Conservation (phyloP, 2,888 invertebrate species). For the Nemapogon koenigi region DNA sequence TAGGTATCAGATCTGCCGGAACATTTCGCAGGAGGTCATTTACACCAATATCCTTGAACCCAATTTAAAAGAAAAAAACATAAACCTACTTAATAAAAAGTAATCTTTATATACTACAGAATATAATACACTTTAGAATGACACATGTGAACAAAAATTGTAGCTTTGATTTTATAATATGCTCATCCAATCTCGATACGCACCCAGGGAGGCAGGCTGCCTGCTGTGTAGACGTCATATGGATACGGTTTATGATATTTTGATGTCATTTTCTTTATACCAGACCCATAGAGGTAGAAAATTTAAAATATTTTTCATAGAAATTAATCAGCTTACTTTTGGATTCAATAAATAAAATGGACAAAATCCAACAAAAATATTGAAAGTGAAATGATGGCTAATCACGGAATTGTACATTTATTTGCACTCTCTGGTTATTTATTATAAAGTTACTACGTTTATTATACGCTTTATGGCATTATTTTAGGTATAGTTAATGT, state of each 20-base stretch:
- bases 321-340: not conserved
- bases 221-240: constrained; percentile 24
- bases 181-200: constrained; percentile 17
- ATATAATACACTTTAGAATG: not conserved
- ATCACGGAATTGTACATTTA: no score
- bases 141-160: not conserved
- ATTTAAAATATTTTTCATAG: no score
- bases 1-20: constrained; percentile 4
- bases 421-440: no score
- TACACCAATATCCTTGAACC: constrained; percentile 8
- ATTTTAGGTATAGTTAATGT: no score
- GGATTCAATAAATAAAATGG: not conserved
- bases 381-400: no score
- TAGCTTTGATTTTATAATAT: not conserved
- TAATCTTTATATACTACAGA: not conserved
- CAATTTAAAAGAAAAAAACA: constrained; percentile 1
- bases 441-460: no score
- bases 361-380: no score
- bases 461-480: no score
- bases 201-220: constrained; percentile 21
- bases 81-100: not conserved
- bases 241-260: constrained; percentile 19
- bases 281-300: no score
- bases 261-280: constrained; percentile 23
- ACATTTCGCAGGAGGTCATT: constrained; percentile 8